Evolutionary conservation across 2,797 vertebrate species (phyloP).

Genomic region (Ara ararauna): DNA sequence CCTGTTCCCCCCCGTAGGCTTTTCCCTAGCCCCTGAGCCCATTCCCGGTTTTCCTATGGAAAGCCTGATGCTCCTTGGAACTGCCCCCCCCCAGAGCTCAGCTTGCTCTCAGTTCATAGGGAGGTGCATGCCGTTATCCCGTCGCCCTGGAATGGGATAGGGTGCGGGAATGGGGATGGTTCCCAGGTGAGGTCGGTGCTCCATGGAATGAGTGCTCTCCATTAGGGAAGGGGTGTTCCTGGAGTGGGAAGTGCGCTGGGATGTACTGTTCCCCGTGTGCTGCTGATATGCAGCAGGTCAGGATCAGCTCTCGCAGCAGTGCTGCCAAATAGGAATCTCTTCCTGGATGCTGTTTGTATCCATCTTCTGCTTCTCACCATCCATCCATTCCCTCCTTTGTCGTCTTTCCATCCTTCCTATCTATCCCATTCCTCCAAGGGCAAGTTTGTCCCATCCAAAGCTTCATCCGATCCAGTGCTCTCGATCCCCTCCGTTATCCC

Average conservation of each 20-base stretch:
- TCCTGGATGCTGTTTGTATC: background rate
- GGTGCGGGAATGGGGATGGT: no score
- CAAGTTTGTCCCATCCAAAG: background rate
- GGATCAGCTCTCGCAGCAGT: accelerated
- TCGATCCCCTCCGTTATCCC: background rate
- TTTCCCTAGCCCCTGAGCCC: background rate
- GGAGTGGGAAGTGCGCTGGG: background rate
- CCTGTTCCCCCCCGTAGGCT: no score
- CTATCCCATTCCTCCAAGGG: no score
- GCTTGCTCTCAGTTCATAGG: no score
- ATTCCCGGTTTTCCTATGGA: background rate
- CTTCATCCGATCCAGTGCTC: accelerated
- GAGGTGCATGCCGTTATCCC: no score
- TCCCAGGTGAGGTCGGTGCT: no score
- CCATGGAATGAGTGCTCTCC: no score
- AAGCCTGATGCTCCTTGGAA: no score
- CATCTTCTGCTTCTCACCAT: background rate
- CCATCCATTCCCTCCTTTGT: background rate
- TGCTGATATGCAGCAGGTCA: accelerated
- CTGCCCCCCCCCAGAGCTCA: no score
- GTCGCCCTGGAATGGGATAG: no score
- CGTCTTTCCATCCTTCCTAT: background rate
- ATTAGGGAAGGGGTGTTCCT: no score
- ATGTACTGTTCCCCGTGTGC: accelerated
- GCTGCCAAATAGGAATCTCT: background rate